These are phyloP conservation scores for Syrmaticus mikado DNA, from an alignment of 2,113 vertebrate genomes.

Conservation along the genomic window DNA sequence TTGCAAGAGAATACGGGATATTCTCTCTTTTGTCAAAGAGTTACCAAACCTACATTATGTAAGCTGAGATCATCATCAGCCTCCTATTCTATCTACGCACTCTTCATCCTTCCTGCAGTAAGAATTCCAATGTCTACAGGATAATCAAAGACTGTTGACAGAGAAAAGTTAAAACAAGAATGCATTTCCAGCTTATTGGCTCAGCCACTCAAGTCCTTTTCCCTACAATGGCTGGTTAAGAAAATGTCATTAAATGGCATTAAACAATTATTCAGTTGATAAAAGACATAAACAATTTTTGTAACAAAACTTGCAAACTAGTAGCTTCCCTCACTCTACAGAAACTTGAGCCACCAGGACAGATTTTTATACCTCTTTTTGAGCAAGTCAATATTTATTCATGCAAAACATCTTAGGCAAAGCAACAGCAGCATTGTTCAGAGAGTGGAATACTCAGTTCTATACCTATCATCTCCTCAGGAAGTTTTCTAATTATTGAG, in stretches of 20 bases:
- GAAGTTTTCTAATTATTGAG: neutral
- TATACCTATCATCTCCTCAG: neutral
- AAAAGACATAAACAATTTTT: neutral
- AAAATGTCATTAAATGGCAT: neutral
- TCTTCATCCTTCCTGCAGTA: neutral
- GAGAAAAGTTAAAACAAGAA: neutral
- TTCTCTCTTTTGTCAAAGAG: neutral
- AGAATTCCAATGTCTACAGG: neutral
- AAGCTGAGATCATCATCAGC: neutral
- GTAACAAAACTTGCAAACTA: neutral
- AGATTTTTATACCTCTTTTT: neutral
- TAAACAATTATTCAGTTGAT: neutral
- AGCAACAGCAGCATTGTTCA: neutral
- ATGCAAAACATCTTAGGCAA: neutral
- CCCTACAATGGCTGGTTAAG: neutral
- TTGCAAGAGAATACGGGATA: neutral
- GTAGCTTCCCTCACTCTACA: neutral
- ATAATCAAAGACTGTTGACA: neutral
- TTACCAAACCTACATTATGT: neutral
- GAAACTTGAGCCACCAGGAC: neutral
- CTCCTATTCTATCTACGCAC: neutral
- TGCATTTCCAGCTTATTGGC: neutral
- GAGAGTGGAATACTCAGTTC: neutral
- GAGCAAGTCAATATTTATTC: neutral
- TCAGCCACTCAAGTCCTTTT: neutral